Conservation (phyloP, 2,113 vertebrate species). For the Trogon melanurus region DNA sequence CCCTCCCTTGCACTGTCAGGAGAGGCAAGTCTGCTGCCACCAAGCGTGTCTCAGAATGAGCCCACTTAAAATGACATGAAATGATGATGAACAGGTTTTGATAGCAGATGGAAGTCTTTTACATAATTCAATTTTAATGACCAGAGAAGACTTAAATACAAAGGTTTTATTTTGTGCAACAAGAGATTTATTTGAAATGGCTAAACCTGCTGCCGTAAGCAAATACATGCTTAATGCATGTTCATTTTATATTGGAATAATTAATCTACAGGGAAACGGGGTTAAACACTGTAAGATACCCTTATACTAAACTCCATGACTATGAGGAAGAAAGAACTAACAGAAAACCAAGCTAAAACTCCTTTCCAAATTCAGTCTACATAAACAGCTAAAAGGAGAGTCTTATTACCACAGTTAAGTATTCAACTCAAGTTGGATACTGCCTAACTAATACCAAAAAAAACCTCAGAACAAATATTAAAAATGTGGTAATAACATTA, state of each 20-base stretch:
- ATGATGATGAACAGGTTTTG: slow-evolving; percentile 52
- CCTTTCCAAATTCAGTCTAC: background rate
- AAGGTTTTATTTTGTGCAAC: background rate
- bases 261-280: background rate
- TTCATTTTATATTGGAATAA: background rate
- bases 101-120: slow-evolving; percentile 26
- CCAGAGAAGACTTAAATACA: background rate
- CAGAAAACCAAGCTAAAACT: background rate
- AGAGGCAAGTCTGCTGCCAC: background rate
- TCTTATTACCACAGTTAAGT: background rate
- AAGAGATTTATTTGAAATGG: background rate
- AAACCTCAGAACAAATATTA: background rate
- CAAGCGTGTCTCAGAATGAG: background rate
- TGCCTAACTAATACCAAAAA: background rate
- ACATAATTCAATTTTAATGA: slow-evolving; percentile 36
- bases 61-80: slow-evolving; percentile 28
- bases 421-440: background rate
- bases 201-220: background rate
- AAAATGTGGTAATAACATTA: background rate
- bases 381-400: background rate
- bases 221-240: background rate
- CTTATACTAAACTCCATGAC: background rate
- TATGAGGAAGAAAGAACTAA: background rate
- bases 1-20: background rate
- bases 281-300: background rate